Evolutionary conservation across 2,888 invertebrate genomes (phyloP), one percentile per base, ranked within the genome.

Genomic region (Cepaea hortensis): DNA sequence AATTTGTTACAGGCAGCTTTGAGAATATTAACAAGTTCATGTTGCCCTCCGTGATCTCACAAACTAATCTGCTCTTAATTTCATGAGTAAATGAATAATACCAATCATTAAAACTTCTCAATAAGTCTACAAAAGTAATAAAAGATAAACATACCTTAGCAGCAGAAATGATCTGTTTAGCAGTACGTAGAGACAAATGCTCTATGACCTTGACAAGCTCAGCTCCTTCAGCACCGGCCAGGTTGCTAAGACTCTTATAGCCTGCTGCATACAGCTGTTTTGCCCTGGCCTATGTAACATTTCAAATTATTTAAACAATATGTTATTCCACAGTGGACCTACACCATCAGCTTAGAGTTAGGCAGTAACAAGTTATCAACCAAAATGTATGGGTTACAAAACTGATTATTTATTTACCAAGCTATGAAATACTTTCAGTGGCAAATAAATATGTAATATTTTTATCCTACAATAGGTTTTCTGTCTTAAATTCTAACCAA

Each of bases 181-280:
- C 98, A 18, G 96, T 96, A 91, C 96, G 96, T n/a, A 95, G 94
- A 0, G 96, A 96, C 94, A 98, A 95, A 93, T 97, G 96, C 87
- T 96, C 96, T 11, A 98, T 95, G 76, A 95, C 94, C 23, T 95
- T 94, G 1, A 96, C 95, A 89, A 98, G 95, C 6, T 96, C 95
- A 6, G 95, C 95, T 0, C 96, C 96, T 15, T 96, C 95, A 0
- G 97, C 96, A 91, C 96, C 96, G 0, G 98, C 98, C 85, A 98
- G 95, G 87, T 96, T 96, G 91, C 96, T 96, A 15, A 98, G 94
- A 3, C 96, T 96, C 94, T 96, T 96, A 94, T 96, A 98, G 0
- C 98, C 98, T 0, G 97, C 97, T 72, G 96, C 96, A 93, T 96
- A 96, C 80, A 99, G 95, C 94, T 98, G 97, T 89, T 96, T 96